Evolutionary conservation across 2,888 invertebrate genomes (phyloP).

Genomic region (Phytoseiulus persimilis): DNA sequence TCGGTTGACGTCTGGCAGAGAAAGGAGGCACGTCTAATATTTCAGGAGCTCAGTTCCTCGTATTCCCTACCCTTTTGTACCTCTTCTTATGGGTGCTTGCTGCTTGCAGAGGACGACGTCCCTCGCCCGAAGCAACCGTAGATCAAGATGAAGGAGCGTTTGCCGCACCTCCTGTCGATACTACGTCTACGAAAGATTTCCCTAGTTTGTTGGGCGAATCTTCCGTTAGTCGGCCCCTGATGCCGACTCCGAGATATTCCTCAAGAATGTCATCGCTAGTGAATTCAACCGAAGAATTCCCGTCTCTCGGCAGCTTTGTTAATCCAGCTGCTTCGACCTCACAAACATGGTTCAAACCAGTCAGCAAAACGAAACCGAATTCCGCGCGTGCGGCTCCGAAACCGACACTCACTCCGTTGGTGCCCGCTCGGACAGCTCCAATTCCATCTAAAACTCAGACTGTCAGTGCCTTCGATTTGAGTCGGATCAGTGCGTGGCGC

Average conservation of each 20-base stretch:
- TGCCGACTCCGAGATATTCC: neutral
- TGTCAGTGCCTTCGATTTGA: neutral
- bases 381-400: neutral
- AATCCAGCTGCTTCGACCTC: neutral
- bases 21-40: neutral
- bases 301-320: neutral
- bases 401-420: neutral
- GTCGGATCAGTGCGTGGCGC: neutral
- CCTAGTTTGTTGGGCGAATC: neutral
- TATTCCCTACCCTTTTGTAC: too few relatives aligned
- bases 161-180: neutral
- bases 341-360: neutral
- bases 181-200: constrained; percentile 6
- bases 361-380: neutral
- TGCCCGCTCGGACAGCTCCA: neutral
- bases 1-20: neutral
- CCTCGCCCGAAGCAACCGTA: neutral
- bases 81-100: neutral
- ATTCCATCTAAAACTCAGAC: neutral
- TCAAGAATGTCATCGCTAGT: neutral
- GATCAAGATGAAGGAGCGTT: neutral
- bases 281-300: neutral
- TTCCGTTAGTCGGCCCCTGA: neutral
- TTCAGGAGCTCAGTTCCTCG: neutral
- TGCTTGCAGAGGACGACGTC: neutral